Evolutionary conservation across 1,140 invertebrate species (phyloP), one percentile per base, ranked within the genome.

Genomic region (Apis mellifera): DNA sequence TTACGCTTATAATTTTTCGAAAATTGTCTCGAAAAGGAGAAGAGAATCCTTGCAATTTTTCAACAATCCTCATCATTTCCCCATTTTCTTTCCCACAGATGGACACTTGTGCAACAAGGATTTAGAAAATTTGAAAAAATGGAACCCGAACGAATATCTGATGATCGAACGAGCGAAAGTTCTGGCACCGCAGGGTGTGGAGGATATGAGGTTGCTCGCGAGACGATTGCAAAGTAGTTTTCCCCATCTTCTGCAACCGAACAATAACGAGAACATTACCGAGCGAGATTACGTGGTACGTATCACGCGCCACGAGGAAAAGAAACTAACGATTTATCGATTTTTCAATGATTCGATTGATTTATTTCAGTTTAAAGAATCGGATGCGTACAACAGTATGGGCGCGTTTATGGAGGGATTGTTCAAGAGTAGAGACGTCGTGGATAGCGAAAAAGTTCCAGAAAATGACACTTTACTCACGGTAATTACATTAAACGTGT

Each of bases 31-130:
- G 32, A 32, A n/a, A n/a, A 32, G 1, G 32, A 42, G 32, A 42
- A 42, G 5, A 7, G 32, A 42, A 7, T 5, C 32, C 4, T 5
- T 42, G 32, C 32, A 42, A 42, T 42, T 42, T 42, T 42, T 42
- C 7, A 32, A 42, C 7, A 42, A 42, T 42, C 32, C 5, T 42
- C 5, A 42, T 42, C 5, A 42, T 42, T 42, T 42, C 7, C 3
- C 32, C 5, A 48, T 57, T 52, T 50, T 42, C 21, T 55, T 32
- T 48, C 69, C 59, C 48, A 15, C 78, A 95, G 94, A 87, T 55
- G 93, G 94, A n/a, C 90, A 83, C 60, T 82, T 95, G 77, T 94
- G 94, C 76, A 84, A 91, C 57, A 81, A 90, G 42, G 94, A 95
- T 87, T 84, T 94, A 52, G 86, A 92, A 7, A 90, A 92, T 84